A percentile compares a stretch with the other conserved stretches of the same genome.
phyloP scores from a whole-genome alignment of 2,113 vertebrate genomes.

The Dasyurus viverrinus region DNA sequence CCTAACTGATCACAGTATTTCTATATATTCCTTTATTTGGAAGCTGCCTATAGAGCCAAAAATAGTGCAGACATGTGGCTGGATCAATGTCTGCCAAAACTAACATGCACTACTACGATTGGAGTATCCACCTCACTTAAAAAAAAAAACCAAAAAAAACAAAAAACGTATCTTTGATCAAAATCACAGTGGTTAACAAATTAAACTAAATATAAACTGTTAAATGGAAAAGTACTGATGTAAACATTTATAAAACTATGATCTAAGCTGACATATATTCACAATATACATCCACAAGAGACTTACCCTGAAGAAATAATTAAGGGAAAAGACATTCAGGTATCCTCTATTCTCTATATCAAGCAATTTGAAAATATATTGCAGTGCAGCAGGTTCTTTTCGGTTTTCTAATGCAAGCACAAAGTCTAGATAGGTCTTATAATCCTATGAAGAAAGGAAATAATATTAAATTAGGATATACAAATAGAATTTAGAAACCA shows the following conservation, averaged over 20 bases:
- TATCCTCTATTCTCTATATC: constrained; percentile 98
- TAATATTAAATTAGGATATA: constrained; percentile 56
- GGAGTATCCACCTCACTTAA: neutral
- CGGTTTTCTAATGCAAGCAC: constrained; percentile 98
- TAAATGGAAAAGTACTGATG: neutral
- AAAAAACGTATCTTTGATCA: constrained; percentile 24
- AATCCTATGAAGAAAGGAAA: constrained; percentile 89
- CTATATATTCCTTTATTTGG: neutral
- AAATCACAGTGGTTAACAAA: constrained; percentile 34
- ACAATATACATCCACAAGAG: constrained; percentile 71
- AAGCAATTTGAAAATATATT: constrained; percentile 98
- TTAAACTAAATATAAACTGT: constrained; percentile 41
- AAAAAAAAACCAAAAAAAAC: no score
- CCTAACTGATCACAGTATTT: neutral
- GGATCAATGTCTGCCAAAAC: neutral
- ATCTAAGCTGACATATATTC: neutral
- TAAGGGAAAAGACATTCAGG: constrained; percentile 97
- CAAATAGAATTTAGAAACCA: neutral
- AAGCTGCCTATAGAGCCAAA: neutral
- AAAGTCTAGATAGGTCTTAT: constrained; percentile 98
- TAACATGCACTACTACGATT: neutral
- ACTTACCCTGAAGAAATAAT: constrained; percentile 98
- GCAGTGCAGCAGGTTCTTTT: constrained; percentile 97
- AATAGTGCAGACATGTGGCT: neutral
- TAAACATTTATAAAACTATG: neutral